Evolutionary conservation across 2,113 vertebrate species (phyloP).

Genomic region (Percopsis transmontana): DNA sequence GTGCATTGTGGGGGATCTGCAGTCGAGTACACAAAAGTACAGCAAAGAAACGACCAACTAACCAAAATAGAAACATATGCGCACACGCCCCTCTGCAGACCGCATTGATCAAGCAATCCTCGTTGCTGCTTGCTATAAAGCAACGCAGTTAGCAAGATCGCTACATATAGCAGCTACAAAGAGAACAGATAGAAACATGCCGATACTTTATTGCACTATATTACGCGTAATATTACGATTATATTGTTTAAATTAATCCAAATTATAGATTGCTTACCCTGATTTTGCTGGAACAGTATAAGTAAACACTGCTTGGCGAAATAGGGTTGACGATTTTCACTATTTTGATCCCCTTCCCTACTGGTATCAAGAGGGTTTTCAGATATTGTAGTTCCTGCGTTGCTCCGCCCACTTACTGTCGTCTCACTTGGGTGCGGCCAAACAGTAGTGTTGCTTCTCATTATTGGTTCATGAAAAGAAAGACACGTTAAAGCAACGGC

Average conservation of each 20-base stretch:
- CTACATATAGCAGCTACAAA: conserved; percentile 20
- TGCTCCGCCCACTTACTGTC: conserved; percentile 60
- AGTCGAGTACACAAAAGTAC: background rate
- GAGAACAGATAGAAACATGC: conserved; percentile 9
- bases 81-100: conserved; percentile 16
- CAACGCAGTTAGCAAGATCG: conserved; percentile 26
- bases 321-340: conserved; percentile 13
- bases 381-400: conserved; percentile 21
- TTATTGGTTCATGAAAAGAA: conserved; percentile 22
- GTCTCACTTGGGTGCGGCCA: conserved; percentile 66
- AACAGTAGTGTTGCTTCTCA: background rate
- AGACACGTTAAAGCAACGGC: background rate
- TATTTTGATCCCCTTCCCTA: conserved; percentile 41
- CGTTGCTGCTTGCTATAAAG: background rate
- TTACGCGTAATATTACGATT: no score
- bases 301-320: conserved; percentile 22
- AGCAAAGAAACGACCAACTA: background rate
- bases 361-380: conserved; percentile 49
- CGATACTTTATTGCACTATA: background rate
- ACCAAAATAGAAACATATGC: background rate
- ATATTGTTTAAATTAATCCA: background rate
- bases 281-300: conserved; percentile 36
- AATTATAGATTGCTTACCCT: conserved; percentile 54
- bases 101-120: conserved; percentile 10
- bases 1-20: background rate